Evolutionary conservation across 2,797 vertebrate species (phyloP).

Genomic region (Catharus ustulatus): DNA sequence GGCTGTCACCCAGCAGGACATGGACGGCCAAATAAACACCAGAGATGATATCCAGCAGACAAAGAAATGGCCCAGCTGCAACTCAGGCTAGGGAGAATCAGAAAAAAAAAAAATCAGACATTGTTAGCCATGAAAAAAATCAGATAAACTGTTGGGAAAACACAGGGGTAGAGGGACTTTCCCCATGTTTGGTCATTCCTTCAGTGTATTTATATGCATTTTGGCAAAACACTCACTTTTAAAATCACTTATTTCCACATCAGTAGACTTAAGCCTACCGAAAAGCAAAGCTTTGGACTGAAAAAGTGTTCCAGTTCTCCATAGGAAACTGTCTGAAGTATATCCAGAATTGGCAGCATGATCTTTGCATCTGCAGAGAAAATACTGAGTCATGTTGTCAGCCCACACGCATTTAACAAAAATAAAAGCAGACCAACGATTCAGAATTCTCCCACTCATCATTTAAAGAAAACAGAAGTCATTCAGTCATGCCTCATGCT

Average conservation of each 20-base stretch:
- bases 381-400: slow-evolving; percentile 81
- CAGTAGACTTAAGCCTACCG: neutral
- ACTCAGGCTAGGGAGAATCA: neutral
- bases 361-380: slow-evolving; percentile 73
- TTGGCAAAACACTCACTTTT: neutral
- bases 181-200: neutral
- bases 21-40: neutral
- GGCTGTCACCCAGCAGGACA: neutral
- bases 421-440: slow-evolving; percentile 77
- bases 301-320: slow-evolving; percentile 49
- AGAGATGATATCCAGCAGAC: neutral
- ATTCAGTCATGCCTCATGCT: slow-evolving; percentile 59
- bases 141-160: neutral
- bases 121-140: neutral
- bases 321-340: slow-evolving; percentile 65
- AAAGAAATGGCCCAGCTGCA: neutral
- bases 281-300: slow-evolving; percentile 48
- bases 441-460: slow-evolving; percentile 76
- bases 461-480: slow-evolving; percentile 77
- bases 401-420: slow-evolving; percentile 76
- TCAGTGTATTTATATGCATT: neutral
- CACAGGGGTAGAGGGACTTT: neutral
- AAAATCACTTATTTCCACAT: neutral
- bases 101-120: neutral
- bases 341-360: slow-evolving; percentile 71